phyloP scores from a whole-genome alignment of 2,888 invertebrate species.

The Harpagoxenus sublaevis region DNA sequence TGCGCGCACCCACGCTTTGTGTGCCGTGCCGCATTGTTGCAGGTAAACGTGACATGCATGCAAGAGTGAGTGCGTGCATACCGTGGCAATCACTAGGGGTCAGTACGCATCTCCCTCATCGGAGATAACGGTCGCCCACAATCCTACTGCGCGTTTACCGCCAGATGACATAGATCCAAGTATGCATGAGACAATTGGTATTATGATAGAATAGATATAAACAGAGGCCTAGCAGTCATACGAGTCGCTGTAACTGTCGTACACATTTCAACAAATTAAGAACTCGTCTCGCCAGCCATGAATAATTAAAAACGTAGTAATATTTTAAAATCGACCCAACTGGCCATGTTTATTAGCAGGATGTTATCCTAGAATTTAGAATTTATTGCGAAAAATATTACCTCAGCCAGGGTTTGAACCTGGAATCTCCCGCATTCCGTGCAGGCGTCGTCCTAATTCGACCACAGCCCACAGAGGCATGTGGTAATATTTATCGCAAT shows the following conservation, averaged over 20 bases:
- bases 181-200: conserved; percentile 18
- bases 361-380: no score
- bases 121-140: conserved; percentile 33
- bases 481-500: no score
- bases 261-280: no score
- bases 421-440: no score
- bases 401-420: no score
- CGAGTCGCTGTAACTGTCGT: not conserved
- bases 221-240: not conserved
- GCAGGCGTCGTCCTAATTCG: no score
- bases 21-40: conserved; percentile 17
- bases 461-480: no score
- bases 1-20: conserved; percentile 13
- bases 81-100: conserved; percentile 12
- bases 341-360: no score
- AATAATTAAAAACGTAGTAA: no score
- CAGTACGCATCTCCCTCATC: conserved; percentile 28
- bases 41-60: conserved; percentile 27
- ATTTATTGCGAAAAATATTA: no score
- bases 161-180: conserved; percentile 12
- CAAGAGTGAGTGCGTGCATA: conserved; percentile 12
- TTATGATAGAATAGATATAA: not conserved
- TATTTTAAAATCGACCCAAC: no score
- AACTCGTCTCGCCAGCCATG: no score
- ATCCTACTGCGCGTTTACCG: conserved; percentile 21